Percentiles rank a stretch among this genome's conserved stretches.
phyloP scores from a whole-genome alignment of 92 coral and sea anemone species.

The Epizoanthus ramosus region DNA sequence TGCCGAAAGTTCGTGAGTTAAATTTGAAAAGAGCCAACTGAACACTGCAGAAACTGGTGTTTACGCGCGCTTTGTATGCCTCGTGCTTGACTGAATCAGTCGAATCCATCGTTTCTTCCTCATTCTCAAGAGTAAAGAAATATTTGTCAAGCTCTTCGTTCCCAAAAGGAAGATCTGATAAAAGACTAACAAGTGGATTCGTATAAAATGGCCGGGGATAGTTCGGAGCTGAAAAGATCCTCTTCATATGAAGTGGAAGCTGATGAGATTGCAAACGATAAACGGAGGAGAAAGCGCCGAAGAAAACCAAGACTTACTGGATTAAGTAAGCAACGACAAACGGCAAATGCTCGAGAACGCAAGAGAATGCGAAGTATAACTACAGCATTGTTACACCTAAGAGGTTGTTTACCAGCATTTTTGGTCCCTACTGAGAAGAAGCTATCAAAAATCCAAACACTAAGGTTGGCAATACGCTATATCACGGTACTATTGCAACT shows the following conservation, averaged over 20 bases:
- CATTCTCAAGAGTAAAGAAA: constrained; percentile 1
- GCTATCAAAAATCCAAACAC: constrained; percentile 95
- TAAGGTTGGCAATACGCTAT: constrained; percentile 90
- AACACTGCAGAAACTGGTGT: constrained; percentile 10
- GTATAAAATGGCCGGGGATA: constrained; percentile 20
- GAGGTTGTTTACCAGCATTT: constrained; percentile 81
- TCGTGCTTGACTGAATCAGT: constrained; percentile 1
- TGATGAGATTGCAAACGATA: constrained; percentile 17
- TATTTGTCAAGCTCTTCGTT: constrained; percentile 31
- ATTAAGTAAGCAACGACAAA: constrained; percentile 92
- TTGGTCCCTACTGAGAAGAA: constrained; percentile 81
- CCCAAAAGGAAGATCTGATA: constrained; percentile 13
- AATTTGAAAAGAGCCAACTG: constrained; percentile 26
- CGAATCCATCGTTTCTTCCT: neutral
- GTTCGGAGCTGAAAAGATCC: constrained; percentile 20
- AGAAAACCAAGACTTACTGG: constrained; percentile 92
- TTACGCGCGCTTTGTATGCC: constrained; percentile 26
- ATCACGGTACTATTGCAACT: constrained; percentile 76
- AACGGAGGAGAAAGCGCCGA: constrained; percentile 67
- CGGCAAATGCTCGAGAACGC: constrained; percentile 95
- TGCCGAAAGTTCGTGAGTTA: constrained; percentile 22
- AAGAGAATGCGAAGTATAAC: constrained; percentile 86
- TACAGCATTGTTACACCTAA: constrained; percentile 83
- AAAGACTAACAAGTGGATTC: neutral
- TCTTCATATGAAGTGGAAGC: constrained; percentile 13